phyloP scores from a whole-genome alignment of 2,113 vertebrate genomes.

The Cepphus grylle region DNA sequence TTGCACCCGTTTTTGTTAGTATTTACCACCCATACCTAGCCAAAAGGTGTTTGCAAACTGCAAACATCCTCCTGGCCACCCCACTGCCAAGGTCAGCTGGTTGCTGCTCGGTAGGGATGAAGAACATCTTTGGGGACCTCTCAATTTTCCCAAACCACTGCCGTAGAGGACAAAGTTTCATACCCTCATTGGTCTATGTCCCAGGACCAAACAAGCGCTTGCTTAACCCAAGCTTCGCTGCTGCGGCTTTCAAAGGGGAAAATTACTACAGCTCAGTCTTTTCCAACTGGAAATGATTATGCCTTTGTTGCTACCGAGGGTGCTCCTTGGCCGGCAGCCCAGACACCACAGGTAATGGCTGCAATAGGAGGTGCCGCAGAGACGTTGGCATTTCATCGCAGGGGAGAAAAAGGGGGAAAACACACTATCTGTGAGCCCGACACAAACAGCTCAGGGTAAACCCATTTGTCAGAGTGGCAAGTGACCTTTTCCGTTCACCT shows the following conservation, averaged over 20 bases:
- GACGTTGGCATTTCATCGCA: neutral
- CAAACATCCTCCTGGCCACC: neutral
- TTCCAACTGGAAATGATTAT: constrained; percentile 61
- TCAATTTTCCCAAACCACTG: neutral
- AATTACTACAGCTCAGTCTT: constrained; percentile 31
- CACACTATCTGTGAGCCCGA: neutral
- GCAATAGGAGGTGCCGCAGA: neutral
- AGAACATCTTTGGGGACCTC: neutral
- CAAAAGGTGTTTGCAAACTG: neutral
- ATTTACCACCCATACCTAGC: neutral
- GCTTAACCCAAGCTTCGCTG: neutral
- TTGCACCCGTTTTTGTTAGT: neutral
- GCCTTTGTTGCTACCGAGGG: constrained; percentile 66
- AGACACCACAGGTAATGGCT: constrained; percentile 58
- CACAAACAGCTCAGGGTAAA: constrained; percentile 28
- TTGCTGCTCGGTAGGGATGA: neutral
- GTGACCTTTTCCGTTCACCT: constrained; percentile 41
- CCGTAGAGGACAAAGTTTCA: fast-evolving
- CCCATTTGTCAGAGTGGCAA: constrained; percentile 30
- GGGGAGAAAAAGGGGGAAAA: neutral
- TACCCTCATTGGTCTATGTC: fast-evolving
- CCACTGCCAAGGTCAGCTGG: fast-evolving
- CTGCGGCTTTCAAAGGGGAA: neutral
- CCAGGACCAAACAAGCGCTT: neutral
- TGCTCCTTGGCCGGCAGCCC: constrained; percentile 61